A percentile compares a stretch with the other conserved stretches of the same genome.
Conservation (phyloP, 2,888 invertebrate species). For the Plagodis dolabraria region DNA sequence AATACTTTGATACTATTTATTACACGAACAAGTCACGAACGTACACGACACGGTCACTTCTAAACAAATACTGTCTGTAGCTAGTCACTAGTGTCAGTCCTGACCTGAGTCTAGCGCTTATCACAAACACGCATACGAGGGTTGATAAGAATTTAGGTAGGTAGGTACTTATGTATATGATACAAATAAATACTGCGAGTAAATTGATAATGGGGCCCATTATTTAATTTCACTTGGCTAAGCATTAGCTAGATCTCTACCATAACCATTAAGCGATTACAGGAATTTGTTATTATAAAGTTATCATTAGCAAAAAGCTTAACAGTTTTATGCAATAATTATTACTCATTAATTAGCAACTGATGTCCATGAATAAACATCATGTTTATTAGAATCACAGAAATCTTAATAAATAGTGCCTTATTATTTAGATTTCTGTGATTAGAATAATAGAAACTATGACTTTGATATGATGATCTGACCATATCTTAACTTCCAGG, state of each 20-base stretch:
- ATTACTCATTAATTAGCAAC: background rate
- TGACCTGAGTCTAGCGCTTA: no score
- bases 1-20: background rate
- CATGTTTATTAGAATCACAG: no score
- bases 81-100: background rate
- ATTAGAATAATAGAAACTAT: no score
- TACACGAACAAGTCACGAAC: constrained; percentile 10
- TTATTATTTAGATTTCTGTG: no score
- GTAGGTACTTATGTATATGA: no score
- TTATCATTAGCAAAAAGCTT: background rate
- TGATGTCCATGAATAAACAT: no score
- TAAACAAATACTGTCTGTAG: constrained; percentile 37
- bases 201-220: constrained; percentile 18
- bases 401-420: no score
- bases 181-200: constrained; percentile 8
- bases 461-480: no score
- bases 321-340: background rate
- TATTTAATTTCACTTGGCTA: constrained; percentile 15
- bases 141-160: no score
- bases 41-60: constrained; percentile 32
- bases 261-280: constrained; percentile 1
- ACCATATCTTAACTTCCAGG: no score
- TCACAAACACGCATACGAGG: no score
- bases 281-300: constrained; percentile 9
- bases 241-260: constrained; percentile 4